Percentiles rank a stretch among this genome's conserved stretches.
Evolutionary conservation across 2,888 invertebrate species (phyloP).

Genomic region (Pollenia griseotomentosa): DNA sequence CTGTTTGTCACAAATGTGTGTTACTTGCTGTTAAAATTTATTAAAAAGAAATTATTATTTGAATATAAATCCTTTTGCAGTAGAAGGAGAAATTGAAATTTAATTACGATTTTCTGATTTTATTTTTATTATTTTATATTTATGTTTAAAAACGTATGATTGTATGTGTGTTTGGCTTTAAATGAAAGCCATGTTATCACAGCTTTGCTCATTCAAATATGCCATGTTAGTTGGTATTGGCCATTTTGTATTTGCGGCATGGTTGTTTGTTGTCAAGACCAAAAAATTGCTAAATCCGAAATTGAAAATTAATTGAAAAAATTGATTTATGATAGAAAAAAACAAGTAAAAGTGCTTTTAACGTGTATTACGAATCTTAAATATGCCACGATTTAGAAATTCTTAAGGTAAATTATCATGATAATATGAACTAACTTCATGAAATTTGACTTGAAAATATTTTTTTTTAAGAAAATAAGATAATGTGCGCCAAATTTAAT

Average conservation of each 20-base stretch:
- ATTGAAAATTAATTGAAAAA: slow-evolving; percentile 69
- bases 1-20: slow-evolving; percentile 19
- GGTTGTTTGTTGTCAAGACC: background rate
- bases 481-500: too few species aligned
- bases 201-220: slow-evolving; percentile 29
- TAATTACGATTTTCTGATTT: slow-evolving; percentile 66
- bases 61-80: slow-evolving; percentile 28
- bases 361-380: too few species aligned
- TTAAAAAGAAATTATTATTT: background rate
- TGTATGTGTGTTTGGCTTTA: slow-evolving; percentile 11
- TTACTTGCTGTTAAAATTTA: slow-evolving; percentile 3
- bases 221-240: slow-evolving; percentile 44
- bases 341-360: background rate
- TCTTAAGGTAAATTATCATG: too few species aligned
- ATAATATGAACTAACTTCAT: too few species aligned
- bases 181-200: slow-evolving; percentile 23
- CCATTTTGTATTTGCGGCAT: slow-evolving; percentile 48
- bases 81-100: slow-evolving; percentile 65
- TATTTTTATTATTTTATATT: slow-evolving; percentile 1
- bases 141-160: slow-evolving; percentile 10
- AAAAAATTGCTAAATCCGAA: slow-evolving; percentile 50
- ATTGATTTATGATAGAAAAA: slow-evolving; percentile 53
- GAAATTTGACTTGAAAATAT: too few species aligned
- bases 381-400: too few species aligned
- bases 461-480: too few species aligned